These are phyloP conservation scores for Eptesicus fuscus DNA, from an alignment of 2,113 vertebrate genomes.

Conservation along the genomic window DNA sequence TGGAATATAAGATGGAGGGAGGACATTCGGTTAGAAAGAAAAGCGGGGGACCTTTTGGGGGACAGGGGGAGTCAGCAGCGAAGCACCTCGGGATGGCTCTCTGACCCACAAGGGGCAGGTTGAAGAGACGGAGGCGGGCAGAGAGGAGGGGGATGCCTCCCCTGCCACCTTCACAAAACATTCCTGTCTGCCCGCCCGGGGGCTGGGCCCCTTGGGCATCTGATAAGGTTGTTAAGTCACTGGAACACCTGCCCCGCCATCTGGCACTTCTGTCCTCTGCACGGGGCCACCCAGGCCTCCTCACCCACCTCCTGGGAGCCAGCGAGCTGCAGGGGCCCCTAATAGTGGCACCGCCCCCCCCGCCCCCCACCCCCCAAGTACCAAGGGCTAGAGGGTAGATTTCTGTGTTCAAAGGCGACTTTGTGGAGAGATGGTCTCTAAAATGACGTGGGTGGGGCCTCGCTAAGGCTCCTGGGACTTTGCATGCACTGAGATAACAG, in stretches of 20 bases:
- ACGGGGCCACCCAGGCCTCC: neutral
- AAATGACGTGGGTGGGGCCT: neutral
- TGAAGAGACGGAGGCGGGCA: neutral
- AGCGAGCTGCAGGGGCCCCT: neutral
- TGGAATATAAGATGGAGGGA: neutral
- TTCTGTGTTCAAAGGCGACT: neutral
- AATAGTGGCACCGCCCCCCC: neutral
- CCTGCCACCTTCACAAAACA: neutral
- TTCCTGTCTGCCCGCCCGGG: neutral
- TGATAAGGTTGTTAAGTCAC: conserved; percentile 69
- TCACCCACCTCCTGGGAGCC: neutral
- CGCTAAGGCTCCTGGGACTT: neutral
- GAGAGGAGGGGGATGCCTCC: neutral
- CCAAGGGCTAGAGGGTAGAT: neutral
- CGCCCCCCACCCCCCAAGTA: neutral
- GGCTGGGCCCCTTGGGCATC: conserved; percentile 45
- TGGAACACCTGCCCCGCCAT: conserved; percentile 68
- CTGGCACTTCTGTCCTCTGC: conserved; percentile 56
- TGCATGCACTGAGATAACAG: conserved; percentile 15
- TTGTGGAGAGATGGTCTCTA: neutral
- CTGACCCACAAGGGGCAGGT: neutral
- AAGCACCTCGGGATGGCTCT: neutral
- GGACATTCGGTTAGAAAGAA: neutral
- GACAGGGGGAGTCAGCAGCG: neutral
- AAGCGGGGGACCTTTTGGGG: neutral